Evolutionary conservation across 2,797 vertebrate species (phyloP), one percentile per base, ranked within the genome.

Genomic region (Clarias pachynema): DNA sequence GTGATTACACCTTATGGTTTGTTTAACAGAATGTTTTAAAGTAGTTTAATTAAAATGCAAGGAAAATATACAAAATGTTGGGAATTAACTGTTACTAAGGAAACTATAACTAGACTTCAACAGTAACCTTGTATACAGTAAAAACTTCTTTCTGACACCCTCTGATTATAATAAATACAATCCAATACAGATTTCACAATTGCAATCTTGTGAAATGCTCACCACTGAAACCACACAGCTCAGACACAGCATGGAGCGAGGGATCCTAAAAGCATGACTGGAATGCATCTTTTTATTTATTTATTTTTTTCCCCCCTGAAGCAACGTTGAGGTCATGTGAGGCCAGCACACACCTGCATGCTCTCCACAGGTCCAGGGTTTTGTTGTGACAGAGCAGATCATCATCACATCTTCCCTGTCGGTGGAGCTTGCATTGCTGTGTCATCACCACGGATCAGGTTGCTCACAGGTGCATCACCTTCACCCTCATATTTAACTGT

Each of bases 351-450:
- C 95, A 95, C 93, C 94, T 95, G 93, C 90, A 90, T 84, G 78
- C 87, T 86, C 89, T 90, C 86, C 82, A 82, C 85, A 89, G 44
- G 75, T 68, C 62, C 70, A 29, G 79, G 88, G 87, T 92, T 81
- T 93, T 94, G 93, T 93, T 95, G 92, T 94, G 93, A 95, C 94
- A 94, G 90, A 88, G 91, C 63, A 53, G 88, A 91, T 91, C 89
- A 91, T 86, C 87, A 88, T 87, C 89, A 89, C 87, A 82, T 91
- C 90, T 91, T 92, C 91, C 90, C 92, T 88, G 85, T 91, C 91
- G 90, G 79, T 87, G 57, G 74, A 78, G 16, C 88, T 89, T 89
- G 75, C 86, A 83, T 88, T 79, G 79, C 69, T 69, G 49, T 75
- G 82, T 79, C 86, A 83, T 73, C 66, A 77, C 82, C 24, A 49